Evolutionary conservation across 1,140 invertebrate species (phyloP).

Genomic region (Frieseomelitta varia): DNA sequence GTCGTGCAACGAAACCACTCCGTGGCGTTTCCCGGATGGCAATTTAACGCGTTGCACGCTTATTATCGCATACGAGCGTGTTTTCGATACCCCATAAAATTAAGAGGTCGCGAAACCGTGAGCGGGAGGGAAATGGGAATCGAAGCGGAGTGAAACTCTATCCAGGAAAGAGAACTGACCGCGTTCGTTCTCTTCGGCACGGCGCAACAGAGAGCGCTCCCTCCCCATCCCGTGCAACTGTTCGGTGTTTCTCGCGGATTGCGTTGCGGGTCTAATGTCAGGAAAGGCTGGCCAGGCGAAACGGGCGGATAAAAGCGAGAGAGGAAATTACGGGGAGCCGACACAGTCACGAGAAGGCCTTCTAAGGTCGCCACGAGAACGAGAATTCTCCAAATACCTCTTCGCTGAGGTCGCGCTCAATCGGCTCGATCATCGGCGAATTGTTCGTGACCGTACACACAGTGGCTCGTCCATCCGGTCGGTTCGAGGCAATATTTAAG

Average conservation of each 20-base stretch:
- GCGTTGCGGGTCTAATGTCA: slow-evolving; percentile 37
- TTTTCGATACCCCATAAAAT: slow-evolving; percentile 31
- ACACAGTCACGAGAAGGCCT: slow-evolving; percentile 40
- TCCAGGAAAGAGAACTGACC: slow-evolving; percentile 3
- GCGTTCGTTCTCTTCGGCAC: not conserved
- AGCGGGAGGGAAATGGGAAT: slow-evolving; percentile 1
- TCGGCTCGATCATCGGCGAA: not conserved
- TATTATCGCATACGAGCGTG: slow-evolving; percentile 9
- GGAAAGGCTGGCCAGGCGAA: slow-evolving; percentile 2
- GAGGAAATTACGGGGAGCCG: slow-evolving; percentile 36
- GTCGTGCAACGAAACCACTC: not conserved
- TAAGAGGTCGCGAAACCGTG: slow-evolving; percentile 4
- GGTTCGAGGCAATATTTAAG: no score
- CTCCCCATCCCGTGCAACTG: not conserved
- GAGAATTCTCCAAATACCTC: slow-evolving; percentile 31
- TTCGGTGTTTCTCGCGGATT: slow-evolving; percentile 3
- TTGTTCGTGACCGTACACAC: not conserved
- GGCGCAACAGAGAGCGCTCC: no score
- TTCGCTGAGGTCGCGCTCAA: slow-evolving; percentile 7
- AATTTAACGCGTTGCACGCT: slow-evolving; percentile 5
- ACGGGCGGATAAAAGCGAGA: slow-evolving; percentile 25
- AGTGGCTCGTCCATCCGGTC: no score
- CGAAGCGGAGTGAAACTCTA: not conserved
- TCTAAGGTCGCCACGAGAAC: slow-evolving; percentile 42
- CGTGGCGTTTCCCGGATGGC: not conserved